A percentile compares a stretch with the other conserved stretches of the same genome.
Conservation (phyloP, 2,113 vertebrate species). For the Ailurus styani region DNA sequence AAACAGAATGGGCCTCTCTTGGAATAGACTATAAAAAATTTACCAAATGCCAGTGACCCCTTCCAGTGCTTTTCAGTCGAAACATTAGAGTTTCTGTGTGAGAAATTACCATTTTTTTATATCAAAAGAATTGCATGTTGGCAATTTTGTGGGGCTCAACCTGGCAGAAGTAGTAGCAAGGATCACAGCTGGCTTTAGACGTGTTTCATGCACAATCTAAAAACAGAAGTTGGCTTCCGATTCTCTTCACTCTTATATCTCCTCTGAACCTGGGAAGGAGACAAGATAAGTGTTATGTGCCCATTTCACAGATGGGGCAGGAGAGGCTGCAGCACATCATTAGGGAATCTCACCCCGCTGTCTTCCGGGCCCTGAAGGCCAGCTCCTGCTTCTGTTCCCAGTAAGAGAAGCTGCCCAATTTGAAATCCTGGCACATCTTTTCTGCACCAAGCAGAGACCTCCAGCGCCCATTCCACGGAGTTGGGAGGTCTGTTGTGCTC, state of each 20-base stretch:
- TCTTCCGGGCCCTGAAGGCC: neutral
- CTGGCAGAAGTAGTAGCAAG: neutral
- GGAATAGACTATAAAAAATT: neutral
- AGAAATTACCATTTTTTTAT: neutral
- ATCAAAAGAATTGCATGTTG: neutral
- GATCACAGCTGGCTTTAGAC: neutral
- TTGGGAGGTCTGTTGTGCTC: fast-evolving
- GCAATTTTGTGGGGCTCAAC: neutral
- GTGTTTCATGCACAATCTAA: neutral
- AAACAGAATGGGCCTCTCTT: neutral
- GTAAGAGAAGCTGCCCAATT: neutral
- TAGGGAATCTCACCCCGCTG: neutral
- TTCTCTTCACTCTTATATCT: neutral
- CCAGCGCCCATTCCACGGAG: fast-evolving
- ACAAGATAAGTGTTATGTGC: neutral
- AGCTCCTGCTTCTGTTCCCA: neutral
- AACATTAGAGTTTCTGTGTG: neutral
- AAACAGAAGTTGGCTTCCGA: neutral
- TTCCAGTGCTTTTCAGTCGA: neutral
- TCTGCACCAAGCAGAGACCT: neutral
- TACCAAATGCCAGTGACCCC: neutral
- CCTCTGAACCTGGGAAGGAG: neutral
- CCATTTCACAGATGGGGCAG: neutral
- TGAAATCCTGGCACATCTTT: neutral
- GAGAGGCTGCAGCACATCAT: no score